phyloP scores from a whole-genome alignment of 92 coral and sea anemone species.

The Actinernus sp. region DNA sequence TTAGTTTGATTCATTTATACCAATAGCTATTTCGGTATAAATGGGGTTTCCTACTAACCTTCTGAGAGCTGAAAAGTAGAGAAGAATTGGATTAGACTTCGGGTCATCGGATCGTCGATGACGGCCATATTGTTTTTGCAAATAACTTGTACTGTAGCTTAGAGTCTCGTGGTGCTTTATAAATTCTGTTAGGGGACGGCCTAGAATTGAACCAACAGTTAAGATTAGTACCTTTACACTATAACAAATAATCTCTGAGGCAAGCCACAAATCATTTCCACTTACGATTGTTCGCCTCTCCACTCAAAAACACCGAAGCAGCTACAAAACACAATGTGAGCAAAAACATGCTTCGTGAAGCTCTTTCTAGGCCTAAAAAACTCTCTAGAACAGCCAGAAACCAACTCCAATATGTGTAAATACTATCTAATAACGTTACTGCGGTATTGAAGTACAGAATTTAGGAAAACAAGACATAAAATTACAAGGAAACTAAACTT shows the following conservation, averaged over 20 bases:
- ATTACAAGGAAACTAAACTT: not conserved
- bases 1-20: no score
- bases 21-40: no score
- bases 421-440: not conserved
- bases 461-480: not conserved
- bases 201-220: slow-evolving; percentile 33
- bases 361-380: not conserved
- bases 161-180: slow-evolving; percentile 87
- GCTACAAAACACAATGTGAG: slow-evolving; percentile 42
- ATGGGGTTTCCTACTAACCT: slow-evolving; percentile 51
- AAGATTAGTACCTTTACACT: not conserved
- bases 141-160: slow-evolving; percentile 68
- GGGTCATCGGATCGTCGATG: slow-evolving; percentile 78
- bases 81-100: slow-evolving; percentile 52
- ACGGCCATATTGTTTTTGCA: slow-evolving; percentile 73
- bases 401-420: not conserved
- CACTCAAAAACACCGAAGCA: slow-evolving; percentile 28
- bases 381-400: not conserved
- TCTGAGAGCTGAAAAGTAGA: slow-evolving; percentile 80
- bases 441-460: not conserved
- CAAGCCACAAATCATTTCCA: slow-evolving; percentile 9
- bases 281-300: slow-evolving; percentile 51
- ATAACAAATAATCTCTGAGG: not conserved
- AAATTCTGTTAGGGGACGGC: slow-evolving; percentile 83
- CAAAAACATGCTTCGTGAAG: slow-evolving; percentile 20